Base-by-base conservation (phyloP, 2,888 invertebrate species). In the Rotaria macrura region DNA sequence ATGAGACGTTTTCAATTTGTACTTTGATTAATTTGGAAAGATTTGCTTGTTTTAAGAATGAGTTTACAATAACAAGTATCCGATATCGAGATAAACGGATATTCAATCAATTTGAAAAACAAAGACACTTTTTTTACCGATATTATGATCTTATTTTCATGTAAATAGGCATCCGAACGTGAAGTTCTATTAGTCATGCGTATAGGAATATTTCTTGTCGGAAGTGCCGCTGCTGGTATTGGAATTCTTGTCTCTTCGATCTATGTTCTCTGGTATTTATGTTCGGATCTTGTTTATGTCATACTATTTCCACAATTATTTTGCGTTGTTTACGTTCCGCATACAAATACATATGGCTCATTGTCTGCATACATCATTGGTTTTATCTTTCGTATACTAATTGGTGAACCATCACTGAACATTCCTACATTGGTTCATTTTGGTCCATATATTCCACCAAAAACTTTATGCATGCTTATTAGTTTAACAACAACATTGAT, bases 211-310 rank as follows among this genome's bases (percentile, higher is more conserved):
- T 93, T 96, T 87, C 93, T 95, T 74, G 96, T 96, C 87, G 96
- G 96, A 38, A 92, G 95, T 49, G 92, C 96, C 88, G 94, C 97
- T 87, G 96, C 96, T 12, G 93, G 95, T 88, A 96, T 97, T 96
- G 97, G 96, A 25, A 93, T 97, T 88, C 96, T 96, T 88, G 96
- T 99, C 89, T 95, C 96, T 87, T 96, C 97, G 88, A 97, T 99
- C 90, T 99, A 99, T 91, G 97, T 96, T 23, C 93, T 99, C 87
- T 99, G 97, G 97, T 97, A 96, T 87, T 95, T 99, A 94, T 98
- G 98, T 92, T 97, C 97, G 83, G 99, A 99, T 92, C 93, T 99
- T 90, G 97, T 99, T 88, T 99, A 97, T 93, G 97, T 97, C 88
- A 96, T 99, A 90, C 93, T 99, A 88, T 99, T 99, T 92, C 98